Evolutionary conservation across 2,113 vertebrate genomes (phyloP).

Genomic region (Leucopternis melanops): DNA sequence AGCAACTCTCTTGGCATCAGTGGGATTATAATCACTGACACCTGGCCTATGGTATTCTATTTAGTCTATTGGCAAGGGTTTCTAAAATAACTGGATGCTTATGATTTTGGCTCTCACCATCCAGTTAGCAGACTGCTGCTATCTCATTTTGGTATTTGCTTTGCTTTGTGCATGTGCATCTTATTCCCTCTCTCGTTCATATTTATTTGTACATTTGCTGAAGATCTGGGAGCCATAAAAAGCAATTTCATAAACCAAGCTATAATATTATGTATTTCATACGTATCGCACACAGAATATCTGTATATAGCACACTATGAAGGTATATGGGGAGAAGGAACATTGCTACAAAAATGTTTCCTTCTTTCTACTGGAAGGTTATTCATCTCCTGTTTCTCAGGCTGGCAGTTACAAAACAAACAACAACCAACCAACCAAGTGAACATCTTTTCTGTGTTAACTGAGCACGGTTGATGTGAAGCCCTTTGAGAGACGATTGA

Average conservation of each 20-base stretch:
- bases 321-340: neutral
- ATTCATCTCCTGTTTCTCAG: neutral
- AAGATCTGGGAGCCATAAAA: neutral
- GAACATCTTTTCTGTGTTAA: neutral
- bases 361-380: neutral
- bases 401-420: neutral
- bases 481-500: neutral
- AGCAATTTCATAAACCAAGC: neutral
- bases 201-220: neutral
- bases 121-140: constrained; percentile 1
- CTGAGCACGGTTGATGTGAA: neutral
- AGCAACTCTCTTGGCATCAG: constrained; percentile 10
- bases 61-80: constrained; percentile 30
- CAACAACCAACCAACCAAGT: neutral
- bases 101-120: constrained; percentile 4
- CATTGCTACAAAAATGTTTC: neutral
- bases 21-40: constrained; percentile 32
- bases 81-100: constrained; percentile 19
- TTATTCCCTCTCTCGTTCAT: neutral
- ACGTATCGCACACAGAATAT: rapidly evolving
- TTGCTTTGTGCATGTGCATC: neutral
- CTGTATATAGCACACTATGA: rapidly evolving
- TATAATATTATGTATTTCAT: neutral
- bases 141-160: neutral
- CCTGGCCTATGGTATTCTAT: constrained; percentile 8